Evolutionary conservation across 2,797 vertebrate species (phyloP), one percentile per base, ranked within the genome.

Genomic region (Hipposideros larvatus): DNA sequence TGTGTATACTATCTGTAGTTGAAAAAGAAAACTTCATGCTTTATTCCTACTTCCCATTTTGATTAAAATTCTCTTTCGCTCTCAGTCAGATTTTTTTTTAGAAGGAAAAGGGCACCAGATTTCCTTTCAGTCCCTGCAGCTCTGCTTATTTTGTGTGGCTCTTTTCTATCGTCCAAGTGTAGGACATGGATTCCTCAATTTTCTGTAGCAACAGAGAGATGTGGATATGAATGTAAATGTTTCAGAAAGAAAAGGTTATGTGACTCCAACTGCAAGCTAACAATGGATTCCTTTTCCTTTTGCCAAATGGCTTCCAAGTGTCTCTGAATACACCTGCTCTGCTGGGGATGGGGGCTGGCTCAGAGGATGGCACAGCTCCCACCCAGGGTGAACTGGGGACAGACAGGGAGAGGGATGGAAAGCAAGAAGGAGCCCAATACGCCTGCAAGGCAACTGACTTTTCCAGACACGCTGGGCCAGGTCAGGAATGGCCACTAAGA

Each of bases 221-320:
- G 86, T 96, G 96, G 96, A 90, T 55, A 31, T 97, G 97, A 96
- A 97, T 98, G 92, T 91, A 96, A 97, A 98, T 96, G 94, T 66
- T 83, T 70, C 73, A 41, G 88, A 70, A 87, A 97, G 97, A 97
- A 95, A 97, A 96, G 83, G 94, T 97, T 94, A 80, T 87, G 89
- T 80, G 97, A 96, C 77, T 97, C 95, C 71, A 78, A 88, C 95
- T 85, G 92, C 79, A 87, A 46, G 66, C 91, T 68, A 93, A 94
- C 95, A 96, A 95, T 83, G 59, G 34, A 57, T 83, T 86, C 92
- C 96, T 96, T 97, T 96, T 96, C 89, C 83, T 80, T 84, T 70
- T 80, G 95, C 90, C 94, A 95, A 96, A 91, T 26, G 92, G 86
- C 84, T 96, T 96, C 95, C 70, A 37, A 84, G 86, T 51, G n/a